Evolutionary conservation across 2,888 invertebrate species (phyloP).

Genomic region (Axea sp.): DNA sequence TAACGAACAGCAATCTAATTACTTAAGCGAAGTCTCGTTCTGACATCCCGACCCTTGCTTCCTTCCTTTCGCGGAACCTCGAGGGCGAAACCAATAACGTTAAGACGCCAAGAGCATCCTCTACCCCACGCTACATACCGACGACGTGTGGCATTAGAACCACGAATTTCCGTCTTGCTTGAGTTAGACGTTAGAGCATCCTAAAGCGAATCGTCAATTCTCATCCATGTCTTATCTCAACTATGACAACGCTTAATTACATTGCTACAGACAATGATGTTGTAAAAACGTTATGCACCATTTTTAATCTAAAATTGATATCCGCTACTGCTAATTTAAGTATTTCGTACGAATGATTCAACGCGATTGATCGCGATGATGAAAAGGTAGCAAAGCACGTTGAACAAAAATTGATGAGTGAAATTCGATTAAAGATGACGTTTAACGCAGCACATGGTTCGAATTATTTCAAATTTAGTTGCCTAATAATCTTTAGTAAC

Average conservation of each 20-base stretch:
- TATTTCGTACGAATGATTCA: constrained; percentile 5
- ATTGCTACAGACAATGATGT: constrained; percentile 29
- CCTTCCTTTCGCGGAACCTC: constrained; percentile 60
- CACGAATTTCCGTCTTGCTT: constrained; percentile 75
- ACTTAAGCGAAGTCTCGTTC: constrained; percentile 74
- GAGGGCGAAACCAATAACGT: constrained; percentile 77
- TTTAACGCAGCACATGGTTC: too few species aligned
- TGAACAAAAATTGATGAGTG: neutral
- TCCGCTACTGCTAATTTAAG: constrained; percentile 28
- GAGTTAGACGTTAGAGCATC: constrained; percentile 76
- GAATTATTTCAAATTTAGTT: too few species aligned
- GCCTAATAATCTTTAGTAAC: too few species aligned
- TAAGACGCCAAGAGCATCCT: constrained; percentile 69
- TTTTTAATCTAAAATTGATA: constrained; percentile 13
- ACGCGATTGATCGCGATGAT: neutral
- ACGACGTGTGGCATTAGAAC: constrained; percentile 70
- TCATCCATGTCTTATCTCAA: constrained; percentile 17
- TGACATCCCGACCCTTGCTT: constrained; percentile 61
- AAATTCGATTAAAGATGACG: neutral
- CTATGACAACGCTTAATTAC: constrained; percentile 49
- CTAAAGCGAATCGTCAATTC: constrained; percentile 59
- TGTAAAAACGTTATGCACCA: constrained; percentile 12
- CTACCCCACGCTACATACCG: constrained; percentile 70
- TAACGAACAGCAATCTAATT: constrained; percentile 78
- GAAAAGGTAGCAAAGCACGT: neutral